These are phyloP conservation scores for Pseudochirops cupreus DNA, from an alignment of 2,797 vertebrate genomes.

Conservation along the genomic window DNA sequence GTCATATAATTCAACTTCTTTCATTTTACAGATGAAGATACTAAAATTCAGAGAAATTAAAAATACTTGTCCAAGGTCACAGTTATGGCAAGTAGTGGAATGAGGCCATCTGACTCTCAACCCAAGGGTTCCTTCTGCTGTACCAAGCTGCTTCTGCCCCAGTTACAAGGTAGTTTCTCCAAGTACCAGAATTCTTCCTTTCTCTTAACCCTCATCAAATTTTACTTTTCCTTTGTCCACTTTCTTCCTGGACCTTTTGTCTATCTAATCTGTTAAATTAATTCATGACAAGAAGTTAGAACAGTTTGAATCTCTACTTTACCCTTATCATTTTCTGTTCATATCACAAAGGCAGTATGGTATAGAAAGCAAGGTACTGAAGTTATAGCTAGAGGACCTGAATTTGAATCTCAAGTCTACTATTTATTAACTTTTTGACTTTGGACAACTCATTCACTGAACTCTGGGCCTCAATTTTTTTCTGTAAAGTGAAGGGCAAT, in stretches of 20 bases:
- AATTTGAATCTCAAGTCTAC: not conserved
- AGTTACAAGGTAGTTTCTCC: not conserved
- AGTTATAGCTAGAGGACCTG: not conserved
- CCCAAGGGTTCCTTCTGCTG: too few species aligned
- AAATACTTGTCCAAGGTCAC: not conserved
- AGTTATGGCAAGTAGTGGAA: not conserved
- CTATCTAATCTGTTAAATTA: not conserved
- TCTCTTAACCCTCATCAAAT: not conserved
- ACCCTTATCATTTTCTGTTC: not conserved
- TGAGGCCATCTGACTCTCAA: too few species aligned
- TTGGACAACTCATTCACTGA: not conserved
- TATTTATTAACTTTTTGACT: not conserved
- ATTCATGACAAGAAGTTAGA: not conserved
- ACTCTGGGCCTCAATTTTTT: not conserved
- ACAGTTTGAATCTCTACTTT: not conserved
- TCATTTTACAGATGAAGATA: not conserved
- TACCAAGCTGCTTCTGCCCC: too few species aligned
- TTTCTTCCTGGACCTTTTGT: not conserved
- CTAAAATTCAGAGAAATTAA: not conserved
- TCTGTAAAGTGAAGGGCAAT: not conserved
- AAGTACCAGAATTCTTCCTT: not conserved
- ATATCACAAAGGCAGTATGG: not conserved
- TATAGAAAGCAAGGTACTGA: not conserved
- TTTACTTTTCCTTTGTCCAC: not conserved
- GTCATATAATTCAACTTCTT: not conserved